Conservation (phyloP, 2,797 vertebrate genomes). For the Amniataba percoides region DNA sequence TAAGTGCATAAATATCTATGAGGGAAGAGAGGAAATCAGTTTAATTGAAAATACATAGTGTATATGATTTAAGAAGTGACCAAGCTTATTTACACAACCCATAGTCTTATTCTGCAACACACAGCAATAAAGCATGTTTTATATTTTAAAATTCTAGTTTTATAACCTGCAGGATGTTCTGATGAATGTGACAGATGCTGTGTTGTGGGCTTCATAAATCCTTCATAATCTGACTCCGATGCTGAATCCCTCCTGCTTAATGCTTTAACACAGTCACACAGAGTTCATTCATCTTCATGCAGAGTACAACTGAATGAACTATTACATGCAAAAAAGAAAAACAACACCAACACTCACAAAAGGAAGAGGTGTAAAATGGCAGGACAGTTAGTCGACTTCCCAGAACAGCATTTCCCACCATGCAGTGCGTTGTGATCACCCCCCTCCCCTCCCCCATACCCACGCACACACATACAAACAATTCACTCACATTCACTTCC, state of each 20-base stretch:
- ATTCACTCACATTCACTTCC: conserved; percentile 70
- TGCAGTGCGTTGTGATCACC: conserved; percentile 62
- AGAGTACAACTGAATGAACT: conserved; percentile 13
- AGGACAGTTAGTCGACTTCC: conserved; percentile 55
- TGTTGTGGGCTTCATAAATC: conserved; percentile 73
- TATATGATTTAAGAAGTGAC: background rate
- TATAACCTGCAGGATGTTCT: conserved; percentile 28
- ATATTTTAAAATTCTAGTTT: conserved; percentile 15
- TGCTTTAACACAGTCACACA: conserved; percentile 42
- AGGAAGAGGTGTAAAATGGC: conserved; percentile 79
- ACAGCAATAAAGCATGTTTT: background rate
- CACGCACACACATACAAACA: conserved; percentile 68
- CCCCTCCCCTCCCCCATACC: conserved; percentile 36
- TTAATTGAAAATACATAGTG: background rate
- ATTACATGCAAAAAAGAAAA: conserved; percentile 16
- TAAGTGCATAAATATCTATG: background rate
- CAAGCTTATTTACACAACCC: background rate
- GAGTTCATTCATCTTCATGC: conserved; percentile 29
- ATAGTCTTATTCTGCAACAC: background rate
- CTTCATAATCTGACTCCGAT: conserved; percentile 78
- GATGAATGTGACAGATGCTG: conserved; percentile 70
- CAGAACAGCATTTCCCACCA: conserved; percentile 81
- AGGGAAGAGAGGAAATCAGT: background rate
- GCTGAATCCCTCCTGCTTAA: conserved; percentile 60
- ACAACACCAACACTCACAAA: conserved; percentile 9